These are phyloP conservation scores for Jordanella pulchra DNA, from an alignment of 2,797 vertebrate genomes.

Conservation along the genomic window DNA sequence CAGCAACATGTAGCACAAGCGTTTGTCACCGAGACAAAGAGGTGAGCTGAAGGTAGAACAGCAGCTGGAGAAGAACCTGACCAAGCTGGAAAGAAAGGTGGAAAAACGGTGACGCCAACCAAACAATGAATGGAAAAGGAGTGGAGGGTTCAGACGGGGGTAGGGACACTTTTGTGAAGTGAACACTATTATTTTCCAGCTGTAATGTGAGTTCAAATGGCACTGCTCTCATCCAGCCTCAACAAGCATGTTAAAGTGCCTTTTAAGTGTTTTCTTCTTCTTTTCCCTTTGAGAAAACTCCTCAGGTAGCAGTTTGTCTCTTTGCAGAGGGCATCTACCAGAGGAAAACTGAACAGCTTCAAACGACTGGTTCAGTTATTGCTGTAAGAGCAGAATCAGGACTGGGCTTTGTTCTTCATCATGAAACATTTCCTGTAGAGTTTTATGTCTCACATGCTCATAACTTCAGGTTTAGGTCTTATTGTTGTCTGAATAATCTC, in stretches of 20 bases:
- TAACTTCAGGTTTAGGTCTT: neutral
- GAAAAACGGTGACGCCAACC: neutral
- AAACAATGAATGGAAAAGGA: neutral
- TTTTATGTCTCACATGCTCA: neutral
- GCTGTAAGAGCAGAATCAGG: neutral
- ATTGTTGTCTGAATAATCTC: too few species aligned
- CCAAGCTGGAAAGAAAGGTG: neutral
- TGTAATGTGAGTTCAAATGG: constrained; percentile 19
- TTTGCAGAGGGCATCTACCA: neutral
- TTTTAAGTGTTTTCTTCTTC: constrained; percentile 22
- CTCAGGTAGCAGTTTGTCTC: constrained; percentile 5
- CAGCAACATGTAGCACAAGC: constrained; percentile 49
- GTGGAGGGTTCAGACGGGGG: neutral
- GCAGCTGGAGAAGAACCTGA: neutral
- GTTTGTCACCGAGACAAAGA: constrained; percentile 27
- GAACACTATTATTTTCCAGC: neutral
- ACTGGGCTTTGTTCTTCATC: neutral
- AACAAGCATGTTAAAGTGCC: constrained; percentile 8
- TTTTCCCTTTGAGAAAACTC: neutral
- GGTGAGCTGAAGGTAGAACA: neutral
- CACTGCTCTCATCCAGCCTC: neutral
- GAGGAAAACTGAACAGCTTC: neutral
- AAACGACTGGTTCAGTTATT: neutral
- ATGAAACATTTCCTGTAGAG: too few species aligned
- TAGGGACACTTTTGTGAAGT: neutral